Conservation (phyloP, 1,140 invertebrate genomes). For the Neodiprion fabricii region DNA sequence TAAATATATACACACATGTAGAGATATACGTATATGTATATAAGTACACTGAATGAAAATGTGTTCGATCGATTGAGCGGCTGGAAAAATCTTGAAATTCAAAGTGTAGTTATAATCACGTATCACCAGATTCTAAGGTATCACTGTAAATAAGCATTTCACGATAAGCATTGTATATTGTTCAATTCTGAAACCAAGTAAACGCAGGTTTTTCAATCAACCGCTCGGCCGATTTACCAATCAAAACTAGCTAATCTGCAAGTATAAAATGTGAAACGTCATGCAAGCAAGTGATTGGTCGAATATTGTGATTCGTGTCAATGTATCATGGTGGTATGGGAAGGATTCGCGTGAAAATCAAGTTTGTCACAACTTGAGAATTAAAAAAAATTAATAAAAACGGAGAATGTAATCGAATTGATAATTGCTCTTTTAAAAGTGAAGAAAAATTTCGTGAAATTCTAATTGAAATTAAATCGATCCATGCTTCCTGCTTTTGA, state of each 20-base stretch:
- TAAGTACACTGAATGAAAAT: neutral
- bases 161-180: no score
- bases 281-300: slow-evolving; percentile 6
- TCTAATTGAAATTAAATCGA: neutral
- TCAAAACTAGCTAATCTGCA: neutral
- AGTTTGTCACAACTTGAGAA: neutral
- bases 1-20: neutral
- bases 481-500: neutral
- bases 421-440: neutral
- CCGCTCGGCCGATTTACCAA: neutral
- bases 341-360: neutral
- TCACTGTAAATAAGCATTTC: no score
- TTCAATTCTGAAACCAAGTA: neutral
- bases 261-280: neutral
- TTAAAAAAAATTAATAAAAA: no score
- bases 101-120: no score
- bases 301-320: neutral
- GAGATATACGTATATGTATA: neutral
- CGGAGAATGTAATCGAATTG: neutral
- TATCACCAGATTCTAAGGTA: no score
- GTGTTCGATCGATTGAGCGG: neutral
- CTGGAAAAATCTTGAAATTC: neutral
- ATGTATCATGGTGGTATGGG: neutral
- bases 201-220: neutral
- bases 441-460: neutral